These are phyloP conservation scores for Cheirogaleus medius DNA, from an alignment of 2,113 vertebrate species.

Conservation along the genomic window DNA sequence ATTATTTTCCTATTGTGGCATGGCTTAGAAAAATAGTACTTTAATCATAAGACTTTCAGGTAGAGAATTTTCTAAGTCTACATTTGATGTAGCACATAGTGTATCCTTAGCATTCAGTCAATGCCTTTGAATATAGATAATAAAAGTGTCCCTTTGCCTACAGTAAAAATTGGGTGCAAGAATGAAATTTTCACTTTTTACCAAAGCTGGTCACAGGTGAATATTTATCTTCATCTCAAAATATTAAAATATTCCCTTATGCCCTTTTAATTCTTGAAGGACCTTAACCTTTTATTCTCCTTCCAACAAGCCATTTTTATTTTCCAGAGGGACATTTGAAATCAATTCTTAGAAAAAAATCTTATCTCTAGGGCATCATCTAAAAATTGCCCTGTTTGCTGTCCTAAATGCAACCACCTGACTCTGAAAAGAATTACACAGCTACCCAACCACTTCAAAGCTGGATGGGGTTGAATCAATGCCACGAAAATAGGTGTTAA, in stretches of 20 bases:
- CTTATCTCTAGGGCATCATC: constrained; percentile 1
- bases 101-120: background rate
- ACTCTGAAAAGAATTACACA: background rate
- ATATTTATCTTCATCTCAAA: constrained; percentile 19
- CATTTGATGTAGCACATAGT: background rate
- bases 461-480: background rate
- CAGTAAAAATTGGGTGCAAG: background rate
- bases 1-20: background rate
- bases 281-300: constrained; percentile 19
- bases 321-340: background rate
- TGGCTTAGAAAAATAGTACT: background rate
- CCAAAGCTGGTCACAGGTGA: background rate
- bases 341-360: constrained; percentile 1
- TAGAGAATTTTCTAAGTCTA: background rate
- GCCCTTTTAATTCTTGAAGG: background rate
- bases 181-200: constrained; percentile 40
- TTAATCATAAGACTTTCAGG: background rate
- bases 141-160: constrained; percentile 11
- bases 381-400: constrained; percentile 29
- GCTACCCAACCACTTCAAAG: constrained; percentile 10
- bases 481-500: constrained; percentile 24
- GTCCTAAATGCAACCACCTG: background rate
- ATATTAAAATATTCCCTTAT: background rate
- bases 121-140: constrained; percentile 18
- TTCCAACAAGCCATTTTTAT: constrained; percentile 6